Conservation (phyloP, 2,888 invertebrate genomes). For the Lordiphosa fenestrarum region DNA sequence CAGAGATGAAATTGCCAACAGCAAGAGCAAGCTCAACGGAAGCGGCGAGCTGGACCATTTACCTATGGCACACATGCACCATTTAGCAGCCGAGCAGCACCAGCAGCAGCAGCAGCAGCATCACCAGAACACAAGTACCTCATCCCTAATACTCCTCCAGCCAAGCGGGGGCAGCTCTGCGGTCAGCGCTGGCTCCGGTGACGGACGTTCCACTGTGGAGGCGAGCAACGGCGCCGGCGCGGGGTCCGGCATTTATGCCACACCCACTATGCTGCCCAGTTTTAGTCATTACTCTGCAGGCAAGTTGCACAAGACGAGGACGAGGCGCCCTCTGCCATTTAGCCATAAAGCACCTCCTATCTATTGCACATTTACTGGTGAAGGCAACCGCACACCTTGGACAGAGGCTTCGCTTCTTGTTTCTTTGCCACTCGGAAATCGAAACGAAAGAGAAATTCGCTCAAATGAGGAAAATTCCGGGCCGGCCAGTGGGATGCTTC, state of each 20-base stretch:
- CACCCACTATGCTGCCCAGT: slow-evolving; percentile 85
- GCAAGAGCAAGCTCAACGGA: slow-evolving; percentile 24
- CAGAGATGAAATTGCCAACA: slow-evolving; percentile 37
- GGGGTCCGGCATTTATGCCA: slow-evolving; percentile 79
- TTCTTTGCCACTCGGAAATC: too few species aligned
- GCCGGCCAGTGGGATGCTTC: too few species aligned
- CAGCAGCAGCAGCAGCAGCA: slow-evolving; percentile 19
- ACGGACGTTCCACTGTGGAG: slow-evolving; percentile 29
- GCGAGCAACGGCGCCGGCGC: slow-evolving; percentile 8
- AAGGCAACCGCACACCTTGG: too few species aligned
- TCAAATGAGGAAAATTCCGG: too few species aligned
- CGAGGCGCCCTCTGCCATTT: slow-evolving; percentile 1
- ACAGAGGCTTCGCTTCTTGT: too few species aligned
- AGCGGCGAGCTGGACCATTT: slow-evolving; percentile 23
- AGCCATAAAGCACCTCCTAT: slow-evolving; percentile 4
- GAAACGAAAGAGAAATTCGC: too few species aligned
- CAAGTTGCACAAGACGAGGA: slow-evolving; percentile 76
- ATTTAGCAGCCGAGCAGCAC: slow-evolving; percentile 20
- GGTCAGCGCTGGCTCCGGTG: slow-evolving; percentile 4
- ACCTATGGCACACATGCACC: slow-evolving; percentile 32
- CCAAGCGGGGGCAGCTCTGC: slow-evolving; percentile 78
- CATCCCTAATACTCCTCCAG: slow-evolving; percentile 82
- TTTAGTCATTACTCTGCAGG: slow-evolving; percentile 87
- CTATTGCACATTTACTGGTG: too few species aligned
- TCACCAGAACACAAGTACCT: slow-evolving; percentile 32